Conservation (phyloP, 2,888 invertebrate genomes). For the Micropterix aruncella region DNA sequence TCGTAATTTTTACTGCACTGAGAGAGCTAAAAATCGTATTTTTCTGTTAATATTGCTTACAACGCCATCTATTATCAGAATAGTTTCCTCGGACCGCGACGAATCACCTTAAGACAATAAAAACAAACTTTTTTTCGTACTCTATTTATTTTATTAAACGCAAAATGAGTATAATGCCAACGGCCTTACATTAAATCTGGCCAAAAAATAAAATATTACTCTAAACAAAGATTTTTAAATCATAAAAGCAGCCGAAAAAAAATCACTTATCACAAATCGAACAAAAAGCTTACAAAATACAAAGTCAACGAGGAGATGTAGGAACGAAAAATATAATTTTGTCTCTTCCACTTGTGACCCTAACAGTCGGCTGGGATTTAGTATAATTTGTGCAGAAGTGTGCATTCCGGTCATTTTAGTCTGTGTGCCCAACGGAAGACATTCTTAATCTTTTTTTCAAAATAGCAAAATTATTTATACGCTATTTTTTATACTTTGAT, state of each 20-base stretch:
- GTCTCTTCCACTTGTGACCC: too few species aligned
- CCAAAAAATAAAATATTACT: background rate
- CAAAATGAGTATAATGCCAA: conserved; percentile 43
- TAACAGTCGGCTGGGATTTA: background rate
- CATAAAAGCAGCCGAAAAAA: background rate
- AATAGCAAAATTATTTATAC: background rate
- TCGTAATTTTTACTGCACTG: too few species aligned
- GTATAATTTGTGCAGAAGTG: conserved; percentile 13
- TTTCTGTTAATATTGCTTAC: too few species aligned
- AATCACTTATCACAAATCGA: background rate
- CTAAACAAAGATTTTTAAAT: background rate
- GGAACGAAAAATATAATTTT: too few species aligned
- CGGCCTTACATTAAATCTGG: conserved; percentile 17
- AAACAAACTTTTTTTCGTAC: background rate
- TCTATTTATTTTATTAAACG: conserved; percentile 33
- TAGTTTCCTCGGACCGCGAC: too few species aligned
- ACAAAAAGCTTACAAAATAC: background rate
- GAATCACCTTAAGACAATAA: too few species aligned
- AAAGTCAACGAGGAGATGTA: too few species aligned
- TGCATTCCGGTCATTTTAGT: conserved; percentile 33
- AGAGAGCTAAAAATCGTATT: too few species aligned
- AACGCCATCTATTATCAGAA: too few species aligned
- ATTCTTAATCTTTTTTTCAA: conserved; percentile 15
- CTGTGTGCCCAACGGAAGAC: conserved; percentile 41
- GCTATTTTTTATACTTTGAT: background rate